A percentile compares a stretch with the other conserved stretches of the same genome.
These are phyloP conservation scores for Amphibalanus amphitrite DNA, from an alignment of 1,140 invertebrate species.

Conservation along the genomic window DNA sequence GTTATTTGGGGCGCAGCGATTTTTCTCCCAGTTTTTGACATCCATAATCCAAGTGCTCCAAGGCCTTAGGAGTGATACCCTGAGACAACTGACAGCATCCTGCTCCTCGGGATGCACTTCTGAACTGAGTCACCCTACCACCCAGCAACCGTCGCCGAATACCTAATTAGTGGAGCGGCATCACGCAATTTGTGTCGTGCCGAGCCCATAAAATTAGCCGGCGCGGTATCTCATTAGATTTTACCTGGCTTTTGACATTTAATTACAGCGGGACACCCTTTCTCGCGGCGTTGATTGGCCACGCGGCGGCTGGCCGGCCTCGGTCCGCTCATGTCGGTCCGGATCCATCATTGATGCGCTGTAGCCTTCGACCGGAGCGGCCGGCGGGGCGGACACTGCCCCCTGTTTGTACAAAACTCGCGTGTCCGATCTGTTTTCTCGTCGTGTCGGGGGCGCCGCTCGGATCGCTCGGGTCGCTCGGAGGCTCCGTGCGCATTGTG, in stretches of 20 bases:
- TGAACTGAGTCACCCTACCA: too few species aligned
- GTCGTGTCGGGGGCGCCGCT: too few species aligned
- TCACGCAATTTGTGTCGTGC: background rate
- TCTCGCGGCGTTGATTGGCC: background rate
- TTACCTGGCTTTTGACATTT: conserved; percentile 1
- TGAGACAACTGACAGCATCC: too few species aligned
- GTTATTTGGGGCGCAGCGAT: too few species aligned
- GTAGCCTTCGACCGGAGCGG: too few species aligned
- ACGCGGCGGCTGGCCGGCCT: too few species aligned
- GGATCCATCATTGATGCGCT: background rate
- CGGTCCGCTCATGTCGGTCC: background rate
- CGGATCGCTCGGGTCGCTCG: too few species aligned
- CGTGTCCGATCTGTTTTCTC: background rate
- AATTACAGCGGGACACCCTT: background rate
- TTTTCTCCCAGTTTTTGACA: too few species aligned
- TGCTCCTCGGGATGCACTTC: too few species aligned
- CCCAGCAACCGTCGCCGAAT: background rate
- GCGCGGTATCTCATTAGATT: background rate
- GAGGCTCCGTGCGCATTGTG: background rate
- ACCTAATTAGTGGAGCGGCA: background rate
- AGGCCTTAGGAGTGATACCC: too few species aligned
- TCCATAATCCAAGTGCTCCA: too few species aligned
- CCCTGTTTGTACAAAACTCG: background rate
- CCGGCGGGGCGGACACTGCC: too few species aligned
- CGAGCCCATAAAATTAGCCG: background rate